Base-by-base conservation (phyloP, 2,113 vertebrate genomes). In the Aspiorhynchus laticeps region DNA sequence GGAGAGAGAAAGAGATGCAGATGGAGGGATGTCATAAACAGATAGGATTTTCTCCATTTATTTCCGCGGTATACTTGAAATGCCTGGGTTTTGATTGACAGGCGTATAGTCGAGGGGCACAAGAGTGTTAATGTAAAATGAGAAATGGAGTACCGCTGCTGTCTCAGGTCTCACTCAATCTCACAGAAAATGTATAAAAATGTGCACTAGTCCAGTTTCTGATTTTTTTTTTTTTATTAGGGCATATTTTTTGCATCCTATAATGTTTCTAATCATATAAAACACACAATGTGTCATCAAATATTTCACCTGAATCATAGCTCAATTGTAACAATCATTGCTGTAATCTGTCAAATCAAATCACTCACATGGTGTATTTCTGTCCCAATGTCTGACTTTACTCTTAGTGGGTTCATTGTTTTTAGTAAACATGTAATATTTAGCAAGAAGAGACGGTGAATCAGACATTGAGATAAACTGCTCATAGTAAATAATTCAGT, bases 31-130 rank as follows among this genome's bases (percentile, higher is more conserved):
- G 28, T 85, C 61, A 90, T 48, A 90, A 85, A 90, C 38, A 2
- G 24, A 83, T 83, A 14, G 71, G 73, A 26, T 80, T 84, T 63
- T 56, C 26, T 48, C 31, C 67, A 53, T 38, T 14, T 71, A 73
- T 38, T 71, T 86, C 24, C 83, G 73, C 61, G 83, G 65, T 21
- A 85, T 36, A 79, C n/a, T 38, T 80, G 24, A 85, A 63, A 59
- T 53, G 86, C 74, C 41, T 67, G 75, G 83, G 46, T 83, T 87
- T 36, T 82, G 65, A 87, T 65, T 90, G 88, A 76, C 63, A 81
- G 86, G 53, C 28, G 24, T 43, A 59, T 10, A 38, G 85, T 43
- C 17, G 73, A n/a, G 21, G 46, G 84, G 19, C 75, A 73, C 43
- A 56, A 67, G 76, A 24, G 46, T 69, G 81, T 82, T 85, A 46